Percentiles rank a stretch among this genome's conserved stretches.
Conservation (phyloP, 2,888 invertebrate species). For the Archaeoteleia sp. region DNA sequence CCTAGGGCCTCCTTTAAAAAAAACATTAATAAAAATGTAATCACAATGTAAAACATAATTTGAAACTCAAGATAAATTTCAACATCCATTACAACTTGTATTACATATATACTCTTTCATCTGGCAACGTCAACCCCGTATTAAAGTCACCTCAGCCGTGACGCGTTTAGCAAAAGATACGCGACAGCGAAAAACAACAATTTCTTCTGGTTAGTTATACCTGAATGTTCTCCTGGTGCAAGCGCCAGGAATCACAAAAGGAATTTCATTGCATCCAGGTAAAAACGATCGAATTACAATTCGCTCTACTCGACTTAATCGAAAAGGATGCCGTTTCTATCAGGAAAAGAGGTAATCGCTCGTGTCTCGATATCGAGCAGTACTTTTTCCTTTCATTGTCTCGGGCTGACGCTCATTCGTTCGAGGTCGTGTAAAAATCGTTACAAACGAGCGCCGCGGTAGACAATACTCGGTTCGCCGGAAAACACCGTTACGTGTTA, state of each 20-base stretch:
- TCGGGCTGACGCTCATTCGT: slow-evolving; percentile 41
- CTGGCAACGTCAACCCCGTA: too few relatives aligned
- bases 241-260: slow-evolving; percentile 28
- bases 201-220: too few relatives aligned
- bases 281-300: slow-evolving; percentile 45
- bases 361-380: slow-evolving; percentile 43
- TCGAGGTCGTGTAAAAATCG: slow-evolving; percentile 41
- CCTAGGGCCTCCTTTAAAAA: too few relatives aligned
- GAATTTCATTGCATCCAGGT: slow-evolving; percentile 27
- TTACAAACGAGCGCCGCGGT: slow-evolving; percentile 47
- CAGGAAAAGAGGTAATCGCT: slow-evolving; percentile 41
- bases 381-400: slow-evolving; percentile 42
- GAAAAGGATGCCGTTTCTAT: slow-evolving; percentile 40
- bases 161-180: too few relatives aligned
- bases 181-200: too few relatives aligned
- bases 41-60: too few relatives aligned
- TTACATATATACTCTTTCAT: too few relatives aligned
- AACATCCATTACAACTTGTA: too few relatives aligned
- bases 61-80: too few relatives aligned
- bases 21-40: too few relatives aligned
- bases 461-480: slow-evolving; percentile 43
- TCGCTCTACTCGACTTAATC: slow-evolving; percentile 34
- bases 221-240: slow-evolving; percentile 18
- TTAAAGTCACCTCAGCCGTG: too few relatives aligned
- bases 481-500: slow-evolving; percentile 57